A percentile compares a stretch with the other conserved stretches of the same genome.
These are phyloP conservation scores for Hydrochoerus hydrochaeris DNA, from an alignment of 2,113 vertebrate species.

Conservation along the genomic window DNA sequence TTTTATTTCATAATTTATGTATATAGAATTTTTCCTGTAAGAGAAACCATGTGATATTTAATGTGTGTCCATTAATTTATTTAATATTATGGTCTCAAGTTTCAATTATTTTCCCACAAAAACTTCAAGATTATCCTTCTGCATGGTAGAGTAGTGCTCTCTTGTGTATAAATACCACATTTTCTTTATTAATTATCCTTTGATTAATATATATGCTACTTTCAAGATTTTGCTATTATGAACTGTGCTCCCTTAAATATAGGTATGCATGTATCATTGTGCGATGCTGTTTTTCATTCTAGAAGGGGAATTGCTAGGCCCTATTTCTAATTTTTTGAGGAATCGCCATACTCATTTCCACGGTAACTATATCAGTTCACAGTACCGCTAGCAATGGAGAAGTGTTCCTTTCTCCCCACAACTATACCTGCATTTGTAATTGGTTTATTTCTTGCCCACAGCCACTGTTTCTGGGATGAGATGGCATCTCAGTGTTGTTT, in stretches of 20 bases:
- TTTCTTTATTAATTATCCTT: neutral
- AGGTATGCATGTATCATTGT: neutral
- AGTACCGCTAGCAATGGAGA: neutral
- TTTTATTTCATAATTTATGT: neutral
- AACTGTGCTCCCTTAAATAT: neutral
- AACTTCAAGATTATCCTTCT: neutral
- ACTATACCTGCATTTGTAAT: no score
- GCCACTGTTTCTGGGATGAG: no score
- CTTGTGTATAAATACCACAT: neutral
- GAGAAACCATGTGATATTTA: neutral
- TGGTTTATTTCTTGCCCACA: no score
- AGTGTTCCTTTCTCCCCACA: neutral
- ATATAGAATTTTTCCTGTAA: neutral
- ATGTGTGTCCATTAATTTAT: neutral
- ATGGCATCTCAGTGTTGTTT: no score
- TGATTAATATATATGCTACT: neutral
- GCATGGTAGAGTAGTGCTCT: neutral
- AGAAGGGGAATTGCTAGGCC: neutral
- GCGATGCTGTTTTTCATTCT: neutral
- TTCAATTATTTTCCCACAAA: neutral
- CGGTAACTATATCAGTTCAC: neutral
- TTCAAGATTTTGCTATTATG: neutral
- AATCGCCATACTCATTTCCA: neutral
- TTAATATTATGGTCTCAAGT: neutral
- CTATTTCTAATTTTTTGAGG: neutral